Evolutionary conservation across 1,140 invertebrate species (phyloP), one percentile per base, ranked within the genome.

Genomic region (Tigriopus japonicus): DNA sequence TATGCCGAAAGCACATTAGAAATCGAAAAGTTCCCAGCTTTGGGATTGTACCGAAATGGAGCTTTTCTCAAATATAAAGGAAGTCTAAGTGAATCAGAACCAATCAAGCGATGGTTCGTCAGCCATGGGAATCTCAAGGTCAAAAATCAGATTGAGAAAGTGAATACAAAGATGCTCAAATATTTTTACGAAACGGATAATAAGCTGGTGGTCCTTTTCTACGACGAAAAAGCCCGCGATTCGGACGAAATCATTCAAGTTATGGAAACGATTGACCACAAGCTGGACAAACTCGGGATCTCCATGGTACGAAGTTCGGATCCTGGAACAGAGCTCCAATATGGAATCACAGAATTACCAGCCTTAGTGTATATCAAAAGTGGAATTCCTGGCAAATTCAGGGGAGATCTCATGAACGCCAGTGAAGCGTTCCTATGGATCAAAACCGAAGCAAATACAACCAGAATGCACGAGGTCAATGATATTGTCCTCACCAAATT

Each of bases 261-360:
- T 69, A 71, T 94, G 45, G 89, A 94, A 69, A 87, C 88, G 65
- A 90, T 93, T 65, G 90, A 95, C 67, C 88, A 92, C 70, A 88
- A 93, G 70, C 72, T 91, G 1, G 90, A 93, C 69, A 87, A 91
- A 73, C 85, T 85, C 63, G 88, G 88, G 56, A 92, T 94, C 63
- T 84, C 91, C 60, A 91, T 94, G 70, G 87, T 94, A 0, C 92
- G 92, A 72, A 90, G 88, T 64, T 90, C 87, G 9, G 89, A 93
- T 68, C 82, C 86, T 40, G 83, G 84, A 54, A 81, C 92, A 51
- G 88, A 87, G 0, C 88, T 87, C 70, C 87, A 88, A 71, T 79
- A 87, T 66, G 83, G 82, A 63, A 84, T 92, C 65, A 88, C 84
- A 67, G 78, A 74, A 62, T 87, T 89, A 73, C 89, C 90, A 19